Conservation (phyloP, 2,888 invertebrate species). For the Nyleta sp. region DNA sequence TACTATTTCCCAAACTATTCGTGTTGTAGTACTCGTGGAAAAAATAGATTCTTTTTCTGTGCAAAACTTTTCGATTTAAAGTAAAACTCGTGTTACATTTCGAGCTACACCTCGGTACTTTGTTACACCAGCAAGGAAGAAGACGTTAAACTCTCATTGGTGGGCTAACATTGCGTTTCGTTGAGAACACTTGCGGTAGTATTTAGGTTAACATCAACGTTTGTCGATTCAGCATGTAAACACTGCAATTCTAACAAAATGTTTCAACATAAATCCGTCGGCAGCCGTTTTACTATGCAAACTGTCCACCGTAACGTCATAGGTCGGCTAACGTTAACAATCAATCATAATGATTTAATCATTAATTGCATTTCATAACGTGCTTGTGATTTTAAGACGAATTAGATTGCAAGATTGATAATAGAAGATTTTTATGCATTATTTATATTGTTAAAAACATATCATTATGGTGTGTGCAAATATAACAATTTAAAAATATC, state of each 20-base stretch:
- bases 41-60: slow-evolving; percentile 34
- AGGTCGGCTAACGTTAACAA: slow-evolving; percentile 1
- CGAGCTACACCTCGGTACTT: slow-evolving; percentile 36
- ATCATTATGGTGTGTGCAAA: too few species aligned
- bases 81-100: slow-evolving; percentile 47
- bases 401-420: too few species aligned
- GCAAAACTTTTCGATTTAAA: slow-evolving; percentile 48
- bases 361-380: slow-evolving; percentile 1
- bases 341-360: slow-evolving; percentile 7
- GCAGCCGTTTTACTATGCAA: slow-evolving; percentile 18
- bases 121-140: slow-evolving; percentile 35
- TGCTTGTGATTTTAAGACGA: too few species aligned
- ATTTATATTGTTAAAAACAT: too few species aligned
- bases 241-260: slow-evolving; percentile 39
- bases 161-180: slow-evolving; percentile 33
- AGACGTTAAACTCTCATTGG: slow-evolving; percentile 48
- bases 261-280: slow-evolving; percentile 14
- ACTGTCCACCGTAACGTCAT: slow-evolving; percentile 3
- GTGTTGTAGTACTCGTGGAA: slow-evolving; percentile 12
- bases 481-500: too few species aligned
- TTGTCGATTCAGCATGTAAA: slow-evolving; percentile 46
- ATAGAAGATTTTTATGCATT: too few species aligned
- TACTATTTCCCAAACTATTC: slow-evolving; percentile 30
- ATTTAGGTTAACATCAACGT: slow-evolving; percentile 47
- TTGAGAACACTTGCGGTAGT: slow-evolving; percentile 43